Conservation (phyloP, 2,797 vertebrate species). For the Cichlasoma orientale region DNA sequence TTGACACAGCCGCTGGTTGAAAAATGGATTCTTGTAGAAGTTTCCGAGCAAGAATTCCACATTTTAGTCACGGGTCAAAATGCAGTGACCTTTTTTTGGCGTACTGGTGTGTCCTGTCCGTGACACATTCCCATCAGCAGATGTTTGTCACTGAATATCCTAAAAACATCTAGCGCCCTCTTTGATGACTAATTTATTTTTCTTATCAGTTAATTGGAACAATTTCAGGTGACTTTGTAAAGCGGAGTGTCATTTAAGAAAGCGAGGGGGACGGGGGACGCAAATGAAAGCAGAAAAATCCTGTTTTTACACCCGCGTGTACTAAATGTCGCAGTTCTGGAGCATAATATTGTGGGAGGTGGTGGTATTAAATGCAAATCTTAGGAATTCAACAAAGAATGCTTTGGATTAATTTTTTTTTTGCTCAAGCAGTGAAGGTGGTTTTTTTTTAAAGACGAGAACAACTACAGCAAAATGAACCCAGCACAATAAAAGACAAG, state of each 20-base stretch:
- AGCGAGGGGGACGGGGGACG: not conserved
- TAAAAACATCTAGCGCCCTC: not conserved
- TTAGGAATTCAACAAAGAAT: not conserved
- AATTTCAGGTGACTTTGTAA: slow-evolving; percentile 20
- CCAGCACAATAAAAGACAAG: not conserved
- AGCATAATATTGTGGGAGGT: not conserved
- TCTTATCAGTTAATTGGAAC: slow-evolving; percentile 56
- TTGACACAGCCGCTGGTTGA: not conserved
- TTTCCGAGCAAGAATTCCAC: not conserved
- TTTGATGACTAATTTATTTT: slow-evolving; percentile 14
- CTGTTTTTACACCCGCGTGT: not conserved
- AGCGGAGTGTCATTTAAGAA: slow-evolving; percentile 1
- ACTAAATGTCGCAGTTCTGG: not conserved
- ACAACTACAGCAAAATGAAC: not conserved
- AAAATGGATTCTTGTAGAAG: not conserved
- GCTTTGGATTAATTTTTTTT: not conserved
- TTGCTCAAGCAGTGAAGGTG: not conserved
- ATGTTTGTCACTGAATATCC: slow-evolving; percentile 16
- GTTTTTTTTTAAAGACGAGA: not conserved
- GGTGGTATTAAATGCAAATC: not conserved
- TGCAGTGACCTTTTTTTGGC: not conserved
- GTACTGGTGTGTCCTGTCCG: not conserved
- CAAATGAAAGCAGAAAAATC: slow-evolving; percentile 7
- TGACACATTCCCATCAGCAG: not conserved
- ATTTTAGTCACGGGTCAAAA: not conserved